Conservation (phyloP, 2,797 vertebrate species). For the Falco naumanni region DNA sequence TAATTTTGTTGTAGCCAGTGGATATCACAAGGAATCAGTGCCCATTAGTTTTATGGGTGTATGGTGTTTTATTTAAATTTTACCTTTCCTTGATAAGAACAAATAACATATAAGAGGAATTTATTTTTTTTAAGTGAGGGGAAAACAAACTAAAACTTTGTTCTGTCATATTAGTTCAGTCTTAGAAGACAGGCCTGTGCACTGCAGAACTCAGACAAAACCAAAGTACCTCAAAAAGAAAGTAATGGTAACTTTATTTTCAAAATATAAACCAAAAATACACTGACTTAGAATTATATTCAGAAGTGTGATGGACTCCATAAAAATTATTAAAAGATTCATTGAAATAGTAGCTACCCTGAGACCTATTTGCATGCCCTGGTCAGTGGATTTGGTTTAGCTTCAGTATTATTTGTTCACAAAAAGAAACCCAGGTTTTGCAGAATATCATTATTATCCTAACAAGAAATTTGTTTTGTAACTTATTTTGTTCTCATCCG, state of each 20-base stretch:
- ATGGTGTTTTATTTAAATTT: not conserved
- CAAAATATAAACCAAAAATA: not conserved
- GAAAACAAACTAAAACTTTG: not conserved
- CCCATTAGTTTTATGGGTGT: not conserved
- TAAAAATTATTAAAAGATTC: not conserved
- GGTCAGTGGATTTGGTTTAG: not conserved
- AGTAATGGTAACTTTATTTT: not conserved
- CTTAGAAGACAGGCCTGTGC: not conserved
- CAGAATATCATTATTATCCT: not conserved
- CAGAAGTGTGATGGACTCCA: not conserved
- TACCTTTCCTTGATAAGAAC: not conserved
- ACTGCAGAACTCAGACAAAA: not conserved
- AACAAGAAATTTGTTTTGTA: not conserved
- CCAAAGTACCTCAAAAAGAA: not conserved
- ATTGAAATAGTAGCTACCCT: not conserved
- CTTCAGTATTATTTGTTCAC: not conserved
- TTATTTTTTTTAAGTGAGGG: not conserved
- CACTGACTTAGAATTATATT: not conserved
- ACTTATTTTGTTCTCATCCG: not conserved
- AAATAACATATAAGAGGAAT: not conserved
- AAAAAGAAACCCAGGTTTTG: not conserved
- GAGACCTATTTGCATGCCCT: not conserved
- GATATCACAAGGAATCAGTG: not conserved
- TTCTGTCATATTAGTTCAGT: slow-evolving; percentile 3
- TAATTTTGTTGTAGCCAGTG: not conserved